phyloP scores from a whole-genome alignment of 2,888 invertebrate genomes.

The Carcina quercana region DNA sequence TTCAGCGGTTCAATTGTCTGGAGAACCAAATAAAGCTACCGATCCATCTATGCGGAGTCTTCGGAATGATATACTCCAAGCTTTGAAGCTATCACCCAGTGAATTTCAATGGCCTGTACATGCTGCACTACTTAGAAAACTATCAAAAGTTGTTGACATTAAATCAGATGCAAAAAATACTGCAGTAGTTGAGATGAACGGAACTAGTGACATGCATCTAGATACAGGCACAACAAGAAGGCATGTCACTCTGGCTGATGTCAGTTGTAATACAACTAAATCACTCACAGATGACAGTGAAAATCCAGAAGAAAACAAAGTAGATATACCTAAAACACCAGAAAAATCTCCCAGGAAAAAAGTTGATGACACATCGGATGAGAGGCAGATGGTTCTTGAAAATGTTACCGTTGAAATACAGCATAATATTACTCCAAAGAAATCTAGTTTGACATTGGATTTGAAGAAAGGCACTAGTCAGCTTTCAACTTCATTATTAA shows the following conservation, averaged over 20 bases:
- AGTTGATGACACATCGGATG: conserved; percentile 25
- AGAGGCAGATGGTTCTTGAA: conserved; percentile 51
- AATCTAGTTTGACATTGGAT: conserved; percentile 61
- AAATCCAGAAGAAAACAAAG: conserved; percentile 15
- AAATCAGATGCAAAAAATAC: conserved; percentile 46
- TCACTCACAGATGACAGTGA: conserved; percentile 47
- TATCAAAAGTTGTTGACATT: conserved; percentile 63
- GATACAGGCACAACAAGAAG: conserved; percentile 35
- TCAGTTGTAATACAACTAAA: conserved; percentile 57
- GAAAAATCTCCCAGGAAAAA: conserved; percentile 28
- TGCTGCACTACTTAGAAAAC: conserved; percentile 54
- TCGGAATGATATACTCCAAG: conserved; percentile 53
- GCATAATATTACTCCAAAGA: conserved; percentile 65
- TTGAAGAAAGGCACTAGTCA: conserved; percentile 63
- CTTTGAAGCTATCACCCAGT: conserved; percentile 34
- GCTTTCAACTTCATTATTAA: conserved; percentile 54
- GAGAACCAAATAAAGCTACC: conserved; percentile 61
- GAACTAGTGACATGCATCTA: conserved; percentile 40
- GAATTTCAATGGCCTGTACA: conserved; percentile 59
- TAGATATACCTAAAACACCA: conserved; percentile 11
- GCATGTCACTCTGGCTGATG: conserved; percentile 54
- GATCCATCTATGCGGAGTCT: conserved; percentile 64
- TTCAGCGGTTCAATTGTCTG: conserved; percentile 56
- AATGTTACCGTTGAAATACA: conserved; percentile 69
- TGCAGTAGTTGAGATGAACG: conserved; percentile 54